Evolutionary conservation across 2,113 vertebrate genomes (phyloP).

Genomic region (Phycodurus eques): DNA sequence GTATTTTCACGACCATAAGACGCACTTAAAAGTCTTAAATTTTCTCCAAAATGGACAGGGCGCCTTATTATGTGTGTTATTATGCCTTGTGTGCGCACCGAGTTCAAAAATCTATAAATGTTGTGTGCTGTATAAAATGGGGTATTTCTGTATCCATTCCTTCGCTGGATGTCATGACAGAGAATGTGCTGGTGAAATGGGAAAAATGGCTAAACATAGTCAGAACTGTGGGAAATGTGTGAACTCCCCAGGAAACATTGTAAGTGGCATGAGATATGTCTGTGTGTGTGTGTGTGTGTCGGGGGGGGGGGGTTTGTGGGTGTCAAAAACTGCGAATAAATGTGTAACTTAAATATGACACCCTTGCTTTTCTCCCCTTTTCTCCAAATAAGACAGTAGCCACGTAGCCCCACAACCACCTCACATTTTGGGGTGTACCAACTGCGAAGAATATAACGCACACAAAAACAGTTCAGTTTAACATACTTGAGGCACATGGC

Average conservation of each 20-base stretch:
- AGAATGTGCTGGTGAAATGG: slow-evolving; percentile 24
- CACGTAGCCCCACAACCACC: slow-evolving; percentile 11
- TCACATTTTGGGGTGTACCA: not conserved
- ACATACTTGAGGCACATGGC: not conserved
- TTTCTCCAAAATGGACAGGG: too few relatives aligned
- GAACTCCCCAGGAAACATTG: slow-evolving; percentile 29
- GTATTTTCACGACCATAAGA: too few relatives aligned
- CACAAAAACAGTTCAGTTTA: slow-evolving; percentile 7
- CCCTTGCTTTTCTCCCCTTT: slow-evolving; percentile 18
- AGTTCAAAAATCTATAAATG: too few relatives aligned
- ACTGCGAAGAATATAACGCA: slow-evolving; percentile 3
- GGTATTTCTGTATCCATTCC: not conserved
- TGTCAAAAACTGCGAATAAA: slow-evolving; percentile 47
- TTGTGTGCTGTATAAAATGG: too few relatives aligned
- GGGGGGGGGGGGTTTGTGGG: slow-evolving; percentile 28
- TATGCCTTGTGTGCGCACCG: too few relatives aligned
- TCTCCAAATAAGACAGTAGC: slow-evolving; percentile 25
- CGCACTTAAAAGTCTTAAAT: too few relatives aligned
- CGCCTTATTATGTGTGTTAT: too few relatives aligned
- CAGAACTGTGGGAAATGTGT: slow-evolving; percentile 29
- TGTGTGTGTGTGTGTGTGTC: slow-evolving; percentile 12
- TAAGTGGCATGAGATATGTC: slow-evolving; percentile 7
- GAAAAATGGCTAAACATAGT: slow-evolving; percentile 41
- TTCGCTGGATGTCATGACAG: slow-evolving; percentile 8
- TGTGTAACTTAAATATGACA: slow-evolving; percentile 50